These are phyloP conservation scores for Diuraphis noxia DNA, from an alignment of 1,140 invertebrate species.

Conservation along the genomic window DNA sequence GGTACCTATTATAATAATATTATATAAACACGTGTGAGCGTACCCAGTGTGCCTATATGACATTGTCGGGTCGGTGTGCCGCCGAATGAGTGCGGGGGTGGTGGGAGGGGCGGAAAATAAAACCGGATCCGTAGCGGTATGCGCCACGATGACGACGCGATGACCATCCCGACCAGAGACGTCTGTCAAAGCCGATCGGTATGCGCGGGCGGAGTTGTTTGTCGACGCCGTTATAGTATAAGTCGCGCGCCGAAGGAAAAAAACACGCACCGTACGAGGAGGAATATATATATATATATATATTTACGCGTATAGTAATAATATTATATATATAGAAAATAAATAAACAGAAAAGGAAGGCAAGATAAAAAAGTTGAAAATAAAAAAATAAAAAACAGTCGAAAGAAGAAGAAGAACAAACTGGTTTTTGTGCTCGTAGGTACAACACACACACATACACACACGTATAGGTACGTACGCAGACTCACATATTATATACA, in stretches of 20 bases:
- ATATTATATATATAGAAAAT: background rate
- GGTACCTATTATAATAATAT: background rate
- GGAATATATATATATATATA: background rate
- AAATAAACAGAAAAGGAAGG: background rate
- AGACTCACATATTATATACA: slow-evolving; percentile 42
- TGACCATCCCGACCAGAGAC: slow-evolving; percentile 17
- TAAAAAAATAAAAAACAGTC: background rate
- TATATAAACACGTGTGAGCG: background rate
- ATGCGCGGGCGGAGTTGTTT: slow-evolving; percentile 52
- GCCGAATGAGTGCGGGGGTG: background rate
- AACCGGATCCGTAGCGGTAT: slow-evolving; percentile 48
- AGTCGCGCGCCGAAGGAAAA: background rate
- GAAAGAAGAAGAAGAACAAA: slow-evolving; percentile 47
- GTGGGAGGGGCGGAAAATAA: background rate
- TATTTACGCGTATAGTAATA: background rate
- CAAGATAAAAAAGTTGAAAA: background rate
- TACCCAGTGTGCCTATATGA: background rate
- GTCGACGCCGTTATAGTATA: slow-evolving; percentile 41
- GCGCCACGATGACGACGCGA: slow-evolving; percentile 25
- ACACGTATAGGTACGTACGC: background rate
- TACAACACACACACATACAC: slow-evolving; percentile 2
- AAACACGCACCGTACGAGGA: too few relatives aligned
- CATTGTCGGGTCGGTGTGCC: background rate
- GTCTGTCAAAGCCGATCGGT: slow-evolving; percentile 50
- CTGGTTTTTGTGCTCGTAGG: slow-evolving; percentile 39